Percentiles rank a stretch among this genome's conserved stretches.
Evolutionary conservation across 1,140 invertebrate species (phyloP).

Genomic region (Periplaneta americana): DNA sequence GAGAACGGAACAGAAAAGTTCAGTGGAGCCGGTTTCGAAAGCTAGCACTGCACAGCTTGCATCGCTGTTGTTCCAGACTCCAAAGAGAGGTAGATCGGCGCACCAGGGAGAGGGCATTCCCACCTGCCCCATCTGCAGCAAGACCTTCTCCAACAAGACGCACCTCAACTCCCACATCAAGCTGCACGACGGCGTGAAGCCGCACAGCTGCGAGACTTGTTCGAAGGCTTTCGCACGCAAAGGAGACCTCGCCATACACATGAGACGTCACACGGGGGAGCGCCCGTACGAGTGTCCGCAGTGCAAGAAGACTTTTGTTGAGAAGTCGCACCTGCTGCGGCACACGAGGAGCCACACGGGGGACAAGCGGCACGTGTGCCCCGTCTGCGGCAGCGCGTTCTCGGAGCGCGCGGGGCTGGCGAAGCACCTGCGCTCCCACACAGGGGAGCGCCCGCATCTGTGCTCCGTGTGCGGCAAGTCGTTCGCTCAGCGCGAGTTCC

Average conservation of each 20-base stretch:
- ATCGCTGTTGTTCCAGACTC: neutral
- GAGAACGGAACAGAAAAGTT: neutral
- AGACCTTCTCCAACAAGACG: constrained; percentile 34
- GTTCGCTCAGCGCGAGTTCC: constrained; percentile 7
- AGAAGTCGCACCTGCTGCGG: neutral
- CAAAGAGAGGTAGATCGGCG: neutral
- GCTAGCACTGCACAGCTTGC: neutral
- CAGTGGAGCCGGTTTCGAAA: neutral
- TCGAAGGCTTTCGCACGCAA: constrained; percentile 48
- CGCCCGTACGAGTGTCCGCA: constrained; percentile 10
- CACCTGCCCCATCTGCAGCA: constrained; percentile 38
- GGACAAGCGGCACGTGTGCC: constrained; percentile 6
- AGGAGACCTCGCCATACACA: constrained; percentile 45
- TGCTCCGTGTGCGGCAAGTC: constrained; percentile 12
- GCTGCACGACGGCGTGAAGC: constrained; percentile 20
- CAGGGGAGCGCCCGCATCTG: constrained; percentile 12
- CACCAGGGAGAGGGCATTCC: constrained; percentile 54
- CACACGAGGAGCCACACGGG: constrained; percentile 11
- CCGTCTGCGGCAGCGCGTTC: constrained; percentile 4
- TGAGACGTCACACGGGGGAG: constrained; percentile 20
- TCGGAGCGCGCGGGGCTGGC: constrained; percentile 9
- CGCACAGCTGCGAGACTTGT: constrained; percentile 40
- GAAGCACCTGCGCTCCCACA: constrained; percentile 8
- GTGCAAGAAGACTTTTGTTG: constrained; percentile 14
- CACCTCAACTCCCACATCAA: constrained; percentile 23